These are phyloP conservation scores for Tenebrio molitor DNA, from an alignment of 1,140 invertebrate genomes.

Conservation along the genomic window DNA sequence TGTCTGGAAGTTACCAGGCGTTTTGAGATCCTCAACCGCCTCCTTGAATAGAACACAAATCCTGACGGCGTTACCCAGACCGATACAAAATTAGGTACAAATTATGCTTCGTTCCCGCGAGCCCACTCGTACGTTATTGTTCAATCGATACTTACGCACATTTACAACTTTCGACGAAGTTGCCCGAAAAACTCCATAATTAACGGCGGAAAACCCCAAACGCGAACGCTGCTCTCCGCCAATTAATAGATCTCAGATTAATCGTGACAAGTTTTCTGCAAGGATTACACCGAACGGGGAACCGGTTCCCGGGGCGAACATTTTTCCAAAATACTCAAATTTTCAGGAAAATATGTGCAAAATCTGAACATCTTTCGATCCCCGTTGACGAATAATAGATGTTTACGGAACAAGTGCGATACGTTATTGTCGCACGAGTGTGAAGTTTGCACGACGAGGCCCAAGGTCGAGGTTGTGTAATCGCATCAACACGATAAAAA, in stretches of 20 bases:
- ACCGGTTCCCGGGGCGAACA: too few relatives aligned
- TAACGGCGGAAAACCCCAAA: slow-evolving; percentile 4
- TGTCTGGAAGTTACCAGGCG: slow-evolving; percentile 41
- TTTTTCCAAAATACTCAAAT: too few relatives aligned
- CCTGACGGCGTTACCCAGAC: not conserved
- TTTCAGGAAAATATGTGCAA: too few relatives aligned
- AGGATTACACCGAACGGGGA: too few relatives aligned
- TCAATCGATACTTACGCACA: slow-evolving; percentile 31
- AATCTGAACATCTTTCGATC: too few relatives aligned
- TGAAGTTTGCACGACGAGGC: too few relatives aligned
- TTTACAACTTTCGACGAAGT: slow-evolving; percentile 7
- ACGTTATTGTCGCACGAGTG: too few relatives aligned
- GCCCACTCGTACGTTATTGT: slow-evolving; percentile 15
- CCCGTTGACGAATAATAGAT: too few relatives aligned
- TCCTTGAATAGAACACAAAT: slow-evolving; percentile 27
- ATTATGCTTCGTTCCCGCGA: not conserved
- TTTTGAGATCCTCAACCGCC: slow-evolving; percentile 36
- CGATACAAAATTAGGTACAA: slow-evolving; percentile 28
- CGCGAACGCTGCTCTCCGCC: not conserved
- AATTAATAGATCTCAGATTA: slow-evolving; percentile 41
- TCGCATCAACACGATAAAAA: too few relatives aligned
- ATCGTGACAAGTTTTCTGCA: too few relatives aligned
- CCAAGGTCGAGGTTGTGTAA: too few relatives aligned
- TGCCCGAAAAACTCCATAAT: slow-evolving; percentile 3
- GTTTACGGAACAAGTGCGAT: too few relatives aligned